Base-by-base conservation (phyloP, 2,113 vertebrate species). In the Dipodomys spectabilis region DNA sequence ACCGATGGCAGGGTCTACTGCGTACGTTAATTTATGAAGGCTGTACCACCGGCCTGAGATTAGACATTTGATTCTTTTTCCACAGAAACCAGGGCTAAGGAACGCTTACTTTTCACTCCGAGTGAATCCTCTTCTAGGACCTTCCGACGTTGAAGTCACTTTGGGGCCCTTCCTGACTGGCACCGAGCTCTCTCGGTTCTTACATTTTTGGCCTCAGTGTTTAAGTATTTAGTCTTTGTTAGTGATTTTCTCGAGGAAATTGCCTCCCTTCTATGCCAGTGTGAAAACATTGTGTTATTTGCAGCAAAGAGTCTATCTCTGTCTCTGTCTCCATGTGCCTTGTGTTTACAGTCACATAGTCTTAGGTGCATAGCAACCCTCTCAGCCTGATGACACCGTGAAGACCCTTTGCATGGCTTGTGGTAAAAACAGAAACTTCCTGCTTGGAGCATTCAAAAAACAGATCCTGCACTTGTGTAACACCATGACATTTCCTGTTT, bases 401-500 rank as follows among this genome's bases (percentile, higher is more conserved):
- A 83, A 88, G 35, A 67, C 7, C 39, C 25, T 86, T 60, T 49
- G 27, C 5, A 0, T 71, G 57, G 57, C 39, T 77, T 82, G 35
- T 9, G 5, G 23, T 57, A 68, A n/a, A 88, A 80, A 67, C 44
- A 68, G 30, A 49, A 69, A 57, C 74, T 90, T 83, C 53, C 88
- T 89, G 53, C 83, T 81, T 67, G 75, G 25, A 44, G 9, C 78
- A 82, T 80, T 77, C 87, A 27, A 64, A 95, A 62, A 94, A 90
- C n/a, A 86, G 84, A 92, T 44, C 62, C 39, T 80, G 88, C 60
- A 60, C 45, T 86, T 64, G 79, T 28, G 45, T 77, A 77, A 81
- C 68, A 87, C 53, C 45, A 65, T 25, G 49, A 57, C 60, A 79
- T 69, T 93, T 90, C 74, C 95, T 93, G 64, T 83, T 64, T 84